Evolutionary conservation across 1,140 invertebrate genomes (phyloP).

Genomic region (Oreohelix idahoensis): DNA sequence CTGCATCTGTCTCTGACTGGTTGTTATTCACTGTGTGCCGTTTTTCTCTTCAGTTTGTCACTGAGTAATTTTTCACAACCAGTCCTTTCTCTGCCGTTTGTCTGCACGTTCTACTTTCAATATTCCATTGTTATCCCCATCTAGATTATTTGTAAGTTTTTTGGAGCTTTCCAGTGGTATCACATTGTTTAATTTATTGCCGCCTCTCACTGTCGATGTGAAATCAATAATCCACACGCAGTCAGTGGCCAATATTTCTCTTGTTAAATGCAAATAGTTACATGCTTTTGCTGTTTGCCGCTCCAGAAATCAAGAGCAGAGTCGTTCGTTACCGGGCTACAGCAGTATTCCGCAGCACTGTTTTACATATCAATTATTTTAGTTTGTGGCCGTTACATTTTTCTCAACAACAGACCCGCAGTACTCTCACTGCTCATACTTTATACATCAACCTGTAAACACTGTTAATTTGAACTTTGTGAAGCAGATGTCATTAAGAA

Average conservation of each 20-base stretch:
- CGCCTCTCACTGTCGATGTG: background rate
- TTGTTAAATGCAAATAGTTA: background rate
- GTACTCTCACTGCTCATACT: background rate
- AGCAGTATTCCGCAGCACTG: background rate
- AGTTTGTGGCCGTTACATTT: background rate
- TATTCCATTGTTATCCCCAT: too few relatives aligned
- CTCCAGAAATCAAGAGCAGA: background rate
- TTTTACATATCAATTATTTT: background rate
- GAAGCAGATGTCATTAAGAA: too few relatives aligned
- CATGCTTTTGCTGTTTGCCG: conserved; percentile 8
- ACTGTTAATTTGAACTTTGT: too few relatives aligned
- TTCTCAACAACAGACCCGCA: background rate
- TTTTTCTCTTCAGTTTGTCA: too few relatives aligned
- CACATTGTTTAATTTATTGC: background rate
- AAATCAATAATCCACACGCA: background rate
- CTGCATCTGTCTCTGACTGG: too few relatives aligned
- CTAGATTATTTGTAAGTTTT: background rate
- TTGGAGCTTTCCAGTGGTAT: background rate
- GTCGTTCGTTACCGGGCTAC: background rate
- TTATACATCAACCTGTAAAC: too few relatives aligned
- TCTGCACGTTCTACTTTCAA: too few relatives aligned
- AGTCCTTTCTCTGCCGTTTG: too few relatives aligned
- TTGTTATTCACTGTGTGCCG: too few relatives aligned
- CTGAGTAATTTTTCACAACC: too few relatives aligned
- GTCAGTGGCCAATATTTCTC: conserved; percentile 1